phyloP scores from a whole-genome alignment of 2,888 invertebrate genomes.

The Eupithecia subfuscata region DNA sequence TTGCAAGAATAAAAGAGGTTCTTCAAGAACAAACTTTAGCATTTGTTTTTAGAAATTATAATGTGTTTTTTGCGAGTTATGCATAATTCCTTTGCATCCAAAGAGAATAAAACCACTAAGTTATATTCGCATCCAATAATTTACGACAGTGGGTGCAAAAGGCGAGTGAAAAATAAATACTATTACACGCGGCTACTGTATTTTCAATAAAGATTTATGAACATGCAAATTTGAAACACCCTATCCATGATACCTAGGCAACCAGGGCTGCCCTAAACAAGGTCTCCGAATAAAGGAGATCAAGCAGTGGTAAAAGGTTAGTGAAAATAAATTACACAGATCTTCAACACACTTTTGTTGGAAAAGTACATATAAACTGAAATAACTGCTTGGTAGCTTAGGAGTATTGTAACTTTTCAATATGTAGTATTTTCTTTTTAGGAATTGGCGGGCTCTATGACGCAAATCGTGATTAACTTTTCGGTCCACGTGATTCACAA shows the following conservation, averaged over 20 bases:
- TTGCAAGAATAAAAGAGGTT: constrained; percentile 20
- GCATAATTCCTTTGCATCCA: constrained; percentile 45
- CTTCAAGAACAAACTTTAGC: neutral
- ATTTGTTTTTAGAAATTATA: neutral
- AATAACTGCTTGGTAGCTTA: no score
- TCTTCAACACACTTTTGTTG: neutral
- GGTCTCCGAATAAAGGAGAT: neutral
- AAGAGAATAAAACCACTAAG: neutral
- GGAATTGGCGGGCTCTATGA: neutral
- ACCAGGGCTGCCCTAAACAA: constrained; percentile 3
- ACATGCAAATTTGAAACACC: constrained; percentile 66
- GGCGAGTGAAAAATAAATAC: constrained; percentile 55
- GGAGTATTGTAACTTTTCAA: neutral
- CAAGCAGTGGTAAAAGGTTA: neutral
- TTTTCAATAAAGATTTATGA: constrained; percentile 69
- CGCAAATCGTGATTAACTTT: neutral
- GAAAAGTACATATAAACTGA: neutral
- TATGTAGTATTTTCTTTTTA: neutral
- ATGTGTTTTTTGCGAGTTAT: constrained; percentile 1
- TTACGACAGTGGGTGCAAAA: constrained; percentile 44
- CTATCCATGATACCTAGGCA: neutral
- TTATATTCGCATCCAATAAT: constrained; percentile 44
- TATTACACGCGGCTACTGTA: constrained; percentile 42
- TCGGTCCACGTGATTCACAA: neutral
- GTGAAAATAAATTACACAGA: neutral